Evolutionary conservation across 2,888 invertebrate genomes (phyloP).

Genomic region (Phortica magna): DNA sequence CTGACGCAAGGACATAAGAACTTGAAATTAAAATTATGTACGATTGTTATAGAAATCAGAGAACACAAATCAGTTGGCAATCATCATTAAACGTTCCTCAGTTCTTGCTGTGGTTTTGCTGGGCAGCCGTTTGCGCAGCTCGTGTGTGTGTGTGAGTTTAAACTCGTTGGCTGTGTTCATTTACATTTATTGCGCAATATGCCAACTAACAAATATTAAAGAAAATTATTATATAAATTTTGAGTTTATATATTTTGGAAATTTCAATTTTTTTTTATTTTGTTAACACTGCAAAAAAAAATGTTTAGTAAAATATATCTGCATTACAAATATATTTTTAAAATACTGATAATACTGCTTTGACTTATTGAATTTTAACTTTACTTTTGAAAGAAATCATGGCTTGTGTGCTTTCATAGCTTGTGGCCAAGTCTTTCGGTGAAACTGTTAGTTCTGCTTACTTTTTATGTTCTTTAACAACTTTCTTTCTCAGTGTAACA

Average conservation of each 20-base stretch:
- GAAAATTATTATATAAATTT: background rate
- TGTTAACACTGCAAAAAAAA: background rate
- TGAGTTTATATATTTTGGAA: background rate
- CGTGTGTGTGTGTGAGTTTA: no score
- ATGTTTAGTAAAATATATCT: no score
- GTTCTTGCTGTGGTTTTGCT: background rate
- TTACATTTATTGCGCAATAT: background rate
- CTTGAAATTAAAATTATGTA: background rate
- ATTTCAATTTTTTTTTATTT: background rate
- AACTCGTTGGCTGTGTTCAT: background rate
- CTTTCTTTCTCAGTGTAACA: no score
- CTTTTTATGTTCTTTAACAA: no score
- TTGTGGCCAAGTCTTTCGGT: no score
- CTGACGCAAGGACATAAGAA: background rate
- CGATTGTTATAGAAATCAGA: background rate
- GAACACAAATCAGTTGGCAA: constrained; percentile 20
- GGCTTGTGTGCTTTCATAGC: no score
- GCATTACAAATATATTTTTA: no score
- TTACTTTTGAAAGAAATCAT: no score
- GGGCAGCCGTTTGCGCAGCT: background rate
- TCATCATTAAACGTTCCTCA: constrained; percentile 16
- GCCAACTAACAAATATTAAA: background rate
- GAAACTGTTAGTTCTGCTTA: no score
- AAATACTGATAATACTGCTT: no score
- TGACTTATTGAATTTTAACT: no score